Base-by-base conservation (phyloP, 2,888 invertebrate genomes). In the Dryobota labecula region DNA sequence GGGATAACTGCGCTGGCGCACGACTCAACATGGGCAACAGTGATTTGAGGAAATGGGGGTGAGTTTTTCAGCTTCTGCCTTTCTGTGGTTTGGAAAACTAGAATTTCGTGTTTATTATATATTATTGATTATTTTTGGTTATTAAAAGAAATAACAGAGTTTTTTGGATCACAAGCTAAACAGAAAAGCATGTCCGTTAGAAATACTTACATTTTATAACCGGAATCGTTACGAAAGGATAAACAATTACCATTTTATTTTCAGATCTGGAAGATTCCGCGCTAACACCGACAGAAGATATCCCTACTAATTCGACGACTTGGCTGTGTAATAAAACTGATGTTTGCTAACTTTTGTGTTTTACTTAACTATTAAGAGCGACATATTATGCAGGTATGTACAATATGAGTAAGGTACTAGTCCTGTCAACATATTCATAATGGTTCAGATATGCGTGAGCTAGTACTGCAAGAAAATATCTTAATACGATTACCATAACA, bases 31-130 rank as follows among this genome's bases (percentile, higher is more conserved):
- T 93, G 92, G 94, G 94, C 54, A 93, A 92, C 65, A 86, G 74
- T 58, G 74, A 87, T 33, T 77, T 92, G 33, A 85, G 62, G 7
- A 93, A 93, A 73, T 41, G 65, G 18, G 93, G 91, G 93, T 93
- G 73, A 85, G 89, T 85, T 6, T 56, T 45, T 43, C 15, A 43
- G 61, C 73, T 7, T 33, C 18, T 81, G 38, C 60, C 30, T 15
- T 27, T 33, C 18, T 30, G 2, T 4, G 30, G 1, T 38, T 38
- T 20, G 20, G 15, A 38, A 30, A 18, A 4, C 18, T 45, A 30
- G 27, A n/a, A 20, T 24, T 7, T n/a, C 0, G 5, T 15, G 30
- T 64, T 9, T 18, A n/a, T n/a, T 9, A 30, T 41, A n/a, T 7
- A 13, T 13, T n/a, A 38, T 15, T 15, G 4, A 38, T 11, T 56